Evolutionary conservation across 2,888 invertebrate genomes (phyloP), one percentile per base, ranked within the genome.

Genomic region (Scelioninae gen. 1): DNA sequence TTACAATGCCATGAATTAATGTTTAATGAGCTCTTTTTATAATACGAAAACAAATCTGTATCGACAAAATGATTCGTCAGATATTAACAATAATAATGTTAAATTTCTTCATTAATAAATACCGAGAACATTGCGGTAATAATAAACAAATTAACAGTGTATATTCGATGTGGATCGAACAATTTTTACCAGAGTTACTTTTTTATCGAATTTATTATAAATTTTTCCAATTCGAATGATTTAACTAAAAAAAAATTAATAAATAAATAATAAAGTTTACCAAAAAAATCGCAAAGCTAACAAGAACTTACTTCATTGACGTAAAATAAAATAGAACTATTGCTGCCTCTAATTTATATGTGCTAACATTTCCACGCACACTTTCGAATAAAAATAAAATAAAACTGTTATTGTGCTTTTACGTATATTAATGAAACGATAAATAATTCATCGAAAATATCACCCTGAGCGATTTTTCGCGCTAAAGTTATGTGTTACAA

Each of bases 351-450:
- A 31, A 10, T 51, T 51, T 29, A 29, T 9, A 29, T 51, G 16
- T 29, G 31, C 11, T n/a, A 53, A 53, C 53, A n/a, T 23, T 31
- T 53, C 29, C 53, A 5, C 11, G n/a, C 53, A 5, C 31, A n/a
- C n/a, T n/a, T n/a, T n/a, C n/a, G n/a, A n/a, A n/a, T n/a, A n/a
- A n/a, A n/a, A n/a, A n/a, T n/a, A n/a, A n/a, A n/a, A n/a, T n/a
- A n/a, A n/a, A n/a, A n/a, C n/a, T n/a, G n/a, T n/a, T 31, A 31
- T 31, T 11, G 53, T 31, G 53, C 31, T 53, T 53, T 53, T 53
- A 53, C 31, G 31, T 53, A 53, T n/a, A 53, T 53, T 53, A 53
- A n/a, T 31, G 53, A 11, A 53, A 31, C 31, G 16, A 53, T 53
- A 53, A 53, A 53, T 53, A 53, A 53, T 53, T 31, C 53, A 2